phyloP scores from a whole-genome alignment of 2,888 invertebrate species.

The Agrilus cyanescens region DNA sequence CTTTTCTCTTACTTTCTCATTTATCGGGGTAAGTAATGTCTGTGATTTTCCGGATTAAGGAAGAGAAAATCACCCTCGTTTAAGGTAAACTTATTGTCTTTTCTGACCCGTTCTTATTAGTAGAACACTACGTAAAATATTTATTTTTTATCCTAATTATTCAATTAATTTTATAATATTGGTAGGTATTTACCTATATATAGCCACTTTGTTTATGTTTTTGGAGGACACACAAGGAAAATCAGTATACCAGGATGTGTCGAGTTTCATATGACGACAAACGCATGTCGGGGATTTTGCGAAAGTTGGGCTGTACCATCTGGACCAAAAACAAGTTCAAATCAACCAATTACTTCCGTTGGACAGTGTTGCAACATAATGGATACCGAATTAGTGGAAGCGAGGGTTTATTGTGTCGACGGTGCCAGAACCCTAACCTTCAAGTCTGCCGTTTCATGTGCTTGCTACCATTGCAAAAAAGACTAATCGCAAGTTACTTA shows the following conservation, averaged over 20 bases:
- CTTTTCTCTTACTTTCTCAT: background rate
- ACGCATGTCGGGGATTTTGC: constrained; percentile 80
- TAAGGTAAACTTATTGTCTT: no score
- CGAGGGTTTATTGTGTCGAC: constrained; percentile 65
- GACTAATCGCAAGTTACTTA: constrained; percentile 33
- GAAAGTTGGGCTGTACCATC: constrained; percentile 80
- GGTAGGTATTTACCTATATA: no score
- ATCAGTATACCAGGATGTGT: constrained; percentile 77
- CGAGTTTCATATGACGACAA: constrained; percentile 72
- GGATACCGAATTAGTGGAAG: constrained; percentile 73
- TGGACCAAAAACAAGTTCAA: constrained; percentile 38
- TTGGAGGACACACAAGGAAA: constrained; percentile 62
- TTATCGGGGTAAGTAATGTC: no score
- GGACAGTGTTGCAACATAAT: constrained; percentile 86
- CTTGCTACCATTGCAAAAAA: constrained; percentile 80
- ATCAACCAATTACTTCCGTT: constrained; percentile 46
- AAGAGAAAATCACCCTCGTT: no score
- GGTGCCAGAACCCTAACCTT: constrained; percentile 68
- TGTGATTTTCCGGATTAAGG: no score
- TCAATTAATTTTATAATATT: no score
- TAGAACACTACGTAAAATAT: no score
- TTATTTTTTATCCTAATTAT: constrained; percentile 1
- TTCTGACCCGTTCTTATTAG: no score
- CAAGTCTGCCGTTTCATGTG: constrained; percentile 71
- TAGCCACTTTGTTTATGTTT: constrained; percentile 9